Percentiles rank a stretch among this genome's conserved stretches.
phyloP scores from a whole-genome alignment of 1,140 invertebrate genomes.

The Tetragnatha versicolor region DNA sequence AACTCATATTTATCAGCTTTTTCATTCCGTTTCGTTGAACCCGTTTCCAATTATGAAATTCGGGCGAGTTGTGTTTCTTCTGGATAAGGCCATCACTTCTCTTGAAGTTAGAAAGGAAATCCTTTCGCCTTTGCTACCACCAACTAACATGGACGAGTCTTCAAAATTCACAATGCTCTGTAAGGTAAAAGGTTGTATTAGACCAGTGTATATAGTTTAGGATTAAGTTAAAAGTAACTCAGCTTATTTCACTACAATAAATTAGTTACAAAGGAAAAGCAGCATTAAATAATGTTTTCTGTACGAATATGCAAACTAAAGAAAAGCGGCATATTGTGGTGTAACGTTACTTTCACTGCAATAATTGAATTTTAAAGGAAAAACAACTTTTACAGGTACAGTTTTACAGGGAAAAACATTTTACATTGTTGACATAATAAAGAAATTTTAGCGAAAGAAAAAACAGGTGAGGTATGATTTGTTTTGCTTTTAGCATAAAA shows the following conservation, averaged over 20 bases:
- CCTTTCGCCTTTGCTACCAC: slow-evolving; percentile 30
- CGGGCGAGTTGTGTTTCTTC: slow-evolving; percentile 3
- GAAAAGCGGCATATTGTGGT: no score
- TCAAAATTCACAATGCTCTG: slow-evolving; percentile 51
- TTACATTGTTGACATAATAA: no score
- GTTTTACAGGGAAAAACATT: no score
- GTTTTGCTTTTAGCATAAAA: no score
- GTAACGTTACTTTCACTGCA: no score
- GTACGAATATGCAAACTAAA: background rate
- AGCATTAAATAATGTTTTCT: background rate
- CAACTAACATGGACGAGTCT: slow-evolving; percentile 24
- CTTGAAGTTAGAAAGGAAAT: slow-evolving; percentile 44
- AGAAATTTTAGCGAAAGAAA: no score
- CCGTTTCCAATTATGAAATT: background rate
- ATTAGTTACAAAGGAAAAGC: background rate
- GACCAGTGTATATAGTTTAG: background rate
- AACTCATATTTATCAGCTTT: no score
- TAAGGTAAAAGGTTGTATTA: background rate
- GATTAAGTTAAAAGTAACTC: background rate
- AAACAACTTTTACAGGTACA: no score
- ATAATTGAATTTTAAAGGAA: no score
- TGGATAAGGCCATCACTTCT: slow-evolving; percentile 30
- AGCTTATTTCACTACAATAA: background rate
- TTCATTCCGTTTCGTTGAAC: background rate
- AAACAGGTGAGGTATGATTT: no score